Conservation (phyloP, 2,888 invertebrate species). For the Pandemis cinnamomeana region DNA sequence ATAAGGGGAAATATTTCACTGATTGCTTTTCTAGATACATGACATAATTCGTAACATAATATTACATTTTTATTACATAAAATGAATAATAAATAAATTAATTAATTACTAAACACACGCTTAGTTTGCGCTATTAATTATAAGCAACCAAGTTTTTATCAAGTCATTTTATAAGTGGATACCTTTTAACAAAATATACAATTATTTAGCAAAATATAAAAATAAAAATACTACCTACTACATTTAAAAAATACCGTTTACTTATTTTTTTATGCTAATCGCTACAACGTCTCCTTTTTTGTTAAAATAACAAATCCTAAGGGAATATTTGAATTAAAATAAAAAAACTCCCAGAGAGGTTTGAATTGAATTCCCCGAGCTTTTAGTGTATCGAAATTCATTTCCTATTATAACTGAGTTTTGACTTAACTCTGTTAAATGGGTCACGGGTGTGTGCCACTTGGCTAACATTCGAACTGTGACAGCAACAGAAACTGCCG, state of each 20-base stretch:
- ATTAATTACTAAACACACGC: no score
- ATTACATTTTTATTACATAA: no score
- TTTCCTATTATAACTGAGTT: background rate
- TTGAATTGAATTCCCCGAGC: background rate
- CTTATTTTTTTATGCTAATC: background rate
- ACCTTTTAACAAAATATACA: no score
- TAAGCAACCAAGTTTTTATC: no score
- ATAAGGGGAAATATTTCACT: background rate
- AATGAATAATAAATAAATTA: no score
- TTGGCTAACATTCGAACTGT: conserved; percentile 38
- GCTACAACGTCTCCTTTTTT: background rate
- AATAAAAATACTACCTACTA: no score
- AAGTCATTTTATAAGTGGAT: no score
- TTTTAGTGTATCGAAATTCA: background rate
- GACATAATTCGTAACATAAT: background rate
- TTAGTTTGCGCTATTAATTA: no score
- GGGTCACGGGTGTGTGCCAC: conserved; percentile 39
- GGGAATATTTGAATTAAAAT: background rate
- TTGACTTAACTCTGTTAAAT: conserved; percentile 12
- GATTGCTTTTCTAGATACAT: background rate
- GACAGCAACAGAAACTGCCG: conserved; percentile 17
- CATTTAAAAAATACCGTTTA: no score
- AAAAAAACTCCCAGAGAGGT: background rate
- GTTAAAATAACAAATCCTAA: background rate
- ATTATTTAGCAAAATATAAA: no score